Base-by-base conservation (phyloP, 2,888 invertebrate species). In the Teleogryllus oceanicus region DNA sequence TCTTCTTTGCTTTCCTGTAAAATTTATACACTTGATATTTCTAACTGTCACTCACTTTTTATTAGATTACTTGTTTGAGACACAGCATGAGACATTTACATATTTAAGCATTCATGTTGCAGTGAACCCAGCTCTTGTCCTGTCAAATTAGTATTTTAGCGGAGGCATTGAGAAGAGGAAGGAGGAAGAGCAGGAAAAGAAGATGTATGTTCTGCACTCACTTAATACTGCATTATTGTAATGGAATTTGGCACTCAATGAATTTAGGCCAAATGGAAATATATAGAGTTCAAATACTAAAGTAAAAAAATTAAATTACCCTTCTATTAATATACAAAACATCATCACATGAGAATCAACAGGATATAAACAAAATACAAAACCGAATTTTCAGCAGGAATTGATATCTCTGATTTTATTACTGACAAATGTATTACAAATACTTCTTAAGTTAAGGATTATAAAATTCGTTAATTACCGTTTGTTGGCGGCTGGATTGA, bases 401-500 rank as follows among this genome's bases (percentile, higher is more conserved):
- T 37, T 37, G 8, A 37, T 37, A 37, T 37, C 5, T 37, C 37
- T 37, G 5, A 37, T 37, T 37, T 49, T n/a, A 77, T 18, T 77
- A 50, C 50, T 37, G 13, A 76, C 13, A 21, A 21, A 10, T n/a
- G 12, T 18, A 1, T 2, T 13, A 2, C 21, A 21, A 37, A 16
- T 13, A 16, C 16, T 18, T 76, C 20, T 24, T 24, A 11, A 37
- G 21, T 21, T 21, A 24, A 37, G 49, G 16, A 5, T 5, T 11
- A 12, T 24, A 20, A 20, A n/a, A 75, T 12, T 11, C 24, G 3
- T 18, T 74, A 11, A 62, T 2, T 76, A 24, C 89, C 95, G 92
- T 85, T 93, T 94, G 84, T 94, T 94, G 0, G 97, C 95, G 37
- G 94, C 94, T 24, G 98, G 97, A 88, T 98, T 98, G 79, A 98